phyloP scores from a whole-genome alignment of 2,113 vertebrate species.

The Raja brachyura region DNA sequence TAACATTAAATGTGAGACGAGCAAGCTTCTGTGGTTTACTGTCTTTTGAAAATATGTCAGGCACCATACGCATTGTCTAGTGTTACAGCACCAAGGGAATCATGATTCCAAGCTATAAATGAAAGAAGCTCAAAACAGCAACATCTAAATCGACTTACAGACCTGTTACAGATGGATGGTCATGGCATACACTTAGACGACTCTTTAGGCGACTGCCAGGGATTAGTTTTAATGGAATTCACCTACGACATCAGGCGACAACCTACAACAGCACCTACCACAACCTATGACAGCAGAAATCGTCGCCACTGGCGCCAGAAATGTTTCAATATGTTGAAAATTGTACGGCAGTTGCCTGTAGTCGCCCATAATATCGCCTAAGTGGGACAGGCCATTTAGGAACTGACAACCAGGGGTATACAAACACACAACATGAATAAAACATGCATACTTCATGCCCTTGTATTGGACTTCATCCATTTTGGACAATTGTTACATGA shows the following conservation, averaged over 20 bases:
- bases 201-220: no score
- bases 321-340: no score
- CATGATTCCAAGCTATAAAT: not conserved
- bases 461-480: not conserved
- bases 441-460: not conserved
- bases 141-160: not conserved
- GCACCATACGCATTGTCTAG: not conserved
- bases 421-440: constrained; percentile 1
- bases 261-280: no score
- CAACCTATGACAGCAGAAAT: no score
- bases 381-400: no score
- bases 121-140: not conserved
- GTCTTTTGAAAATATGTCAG: not conserved
- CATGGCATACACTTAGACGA: not conserved
- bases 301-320: no score
- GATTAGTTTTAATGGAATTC: no score
- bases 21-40: not conserved
- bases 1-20: no score
- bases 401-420: not conserved
- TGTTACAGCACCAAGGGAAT: not conserved
- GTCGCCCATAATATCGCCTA: no score
- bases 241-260: no score
- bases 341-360: no score
- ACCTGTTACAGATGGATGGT: not conserved
- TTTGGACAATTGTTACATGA: not conserved